Percentiles rank a stretch among this genome's conserved stretches.
These are phyloP conservation scores for Ianthella basta DNA, from an alignment of 37 sponge, comb jelly and placozoan species.

Conservation along the genomic window DNA sequence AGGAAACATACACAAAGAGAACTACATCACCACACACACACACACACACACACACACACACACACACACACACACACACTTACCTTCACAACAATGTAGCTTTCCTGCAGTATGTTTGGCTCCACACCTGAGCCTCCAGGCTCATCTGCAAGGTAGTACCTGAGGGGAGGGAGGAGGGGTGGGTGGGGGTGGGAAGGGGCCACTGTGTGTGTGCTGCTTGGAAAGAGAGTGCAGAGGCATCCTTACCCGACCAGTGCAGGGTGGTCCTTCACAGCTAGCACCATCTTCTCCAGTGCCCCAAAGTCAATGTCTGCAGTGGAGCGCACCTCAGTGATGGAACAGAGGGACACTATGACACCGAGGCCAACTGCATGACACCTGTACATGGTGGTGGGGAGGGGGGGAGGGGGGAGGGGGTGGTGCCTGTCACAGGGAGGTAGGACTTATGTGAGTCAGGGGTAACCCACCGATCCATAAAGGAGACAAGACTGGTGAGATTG, in stretches of 20 bases:
- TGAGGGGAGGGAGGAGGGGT: not conserved
- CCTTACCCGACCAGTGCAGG: slow-evolving; percentile 33
- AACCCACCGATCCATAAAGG: slow-evolving; percentile 17
- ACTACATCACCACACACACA: no score
- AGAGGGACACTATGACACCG: not conserved
- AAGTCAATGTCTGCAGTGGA: not conserved
- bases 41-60: slow-evolving; percentile 29
- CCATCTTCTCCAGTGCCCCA: slow-evolving; percentile 5
- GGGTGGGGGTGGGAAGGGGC: not conserved
- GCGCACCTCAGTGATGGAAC: not conserved
- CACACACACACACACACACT: not conserved
- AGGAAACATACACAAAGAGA: no score
- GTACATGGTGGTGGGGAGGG: not conserved
- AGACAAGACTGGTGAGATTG: not conserved
- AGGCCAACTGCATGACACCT: slow-evolving; percentile 16
- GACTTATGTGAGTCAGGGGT: no score
- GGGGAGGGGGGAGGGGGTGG: no score
- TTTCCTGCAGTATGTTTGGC: slow-evolving; percentile 5
- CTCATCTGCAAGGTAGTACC: slow-evolving; percentile 52
- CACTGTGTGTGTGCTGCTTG: not conserved
- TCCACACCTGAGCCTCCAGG: not conserved
- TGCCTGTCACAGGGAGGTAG: no score
- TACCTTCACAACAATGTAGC: slow-evolving; percentile 42
- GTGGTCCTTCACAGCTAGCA: slow-evolving; percentile 27
- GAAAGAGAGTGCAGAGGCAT: not conserved